Evolutionary conservation across 1,140 invertebrate genomes (phyloP).

Genomic region (Varroa destructor): DNA sequence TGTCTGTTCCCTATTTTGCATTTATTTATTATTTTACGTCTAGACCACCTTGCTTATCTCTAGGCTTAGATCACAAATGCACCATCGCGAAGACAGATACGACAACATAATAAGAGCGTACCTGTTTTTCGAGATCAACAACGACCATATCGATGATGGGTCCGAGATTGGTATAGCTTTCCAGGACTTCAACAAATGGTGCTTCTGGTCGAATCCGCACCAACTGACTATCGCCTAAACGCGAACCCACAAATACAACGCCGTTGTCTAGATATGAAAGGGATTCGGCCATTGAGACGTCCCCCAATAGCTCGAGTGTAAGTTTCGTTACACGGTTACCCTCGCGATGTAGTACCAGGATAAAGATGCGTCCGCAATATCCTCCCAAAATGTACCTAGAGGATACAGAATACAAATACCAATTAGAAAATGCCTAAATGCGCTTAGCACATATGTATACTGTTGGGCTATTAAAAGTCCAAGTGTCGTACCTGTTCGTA

Average conservation of each 20-base stretch:
- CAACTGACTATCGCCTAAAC: conserved; percentile 88
- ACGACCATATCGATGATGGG: conserved; percentile 96
- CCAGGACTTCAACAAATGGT: conserved; percentile 85
- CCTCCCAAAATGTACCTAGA: conserved; percentile 84
- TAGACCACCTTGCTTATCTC: too few species aligned
- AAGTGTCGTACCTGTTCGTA: conserved; percentile 44
- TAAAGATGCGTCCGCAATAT: conserved; percentile 83
- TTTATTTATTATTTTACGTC: too few species aligned
- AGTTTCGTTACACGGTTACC: conserved; percentile 72
- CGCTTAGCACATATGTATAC: not conserved
- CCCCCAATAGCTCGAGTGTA: conserved; percentile 78
- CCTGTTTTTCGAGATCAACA: conserved; percentile 64
- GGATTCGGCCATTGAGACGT: conserved; percentile 84
- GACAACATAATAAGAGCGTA: too few species aligned
- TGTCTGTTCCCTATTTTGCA: too few species aligned
- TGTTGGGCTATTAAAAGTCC: not conserved
- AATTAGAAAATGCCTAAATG: not conserved
- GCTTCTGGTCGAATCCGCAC: conserved; percentile 72
- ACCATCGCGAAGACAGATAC: too few species aligned
- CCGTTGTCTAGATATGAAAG: conserved; percentile 98
- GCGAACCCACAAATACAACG: conserved; percentile 90
- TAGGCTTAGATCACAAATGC: too few species aligned
- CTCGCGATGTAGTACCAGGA: conserved; percentile 81
- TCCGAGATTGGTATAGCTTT: conserved; percentile 89
- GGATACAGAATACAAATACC: conserved; percentile 38